These are phyloP conservation scores for Heliconius erato DNA, from an alignment of 2,888 invertebrate species.

Conservation along the genomic window DNA sequence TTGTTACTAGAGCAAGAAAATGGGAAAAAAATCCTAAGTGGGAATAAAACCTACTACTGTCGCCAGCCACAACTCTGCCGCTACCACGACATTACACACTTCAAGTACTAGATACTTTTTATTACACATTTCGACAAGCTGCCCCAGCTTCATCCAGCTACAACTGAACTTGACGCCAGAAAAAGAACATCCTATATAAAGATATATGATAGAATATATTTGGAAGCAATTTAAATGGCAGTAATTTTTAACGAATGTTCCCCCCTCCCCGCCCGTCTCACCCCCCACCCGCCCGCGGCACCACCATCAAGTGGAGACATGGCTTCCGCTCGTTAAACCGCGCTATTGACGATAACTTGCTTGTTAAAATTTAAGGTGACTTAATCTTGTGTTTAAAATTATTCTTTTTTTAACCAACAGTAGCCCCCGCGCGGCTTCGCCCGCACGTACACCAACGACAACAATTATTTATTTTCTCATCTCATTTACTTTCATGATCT, in stretches of 20 bases:
- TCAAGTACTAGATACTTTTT: too few relatives aligned
- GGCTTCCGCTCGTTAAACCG: slow-evolving; percentile 83
- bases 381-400: slow-evolving; percentile 3
- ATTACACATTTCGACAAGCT: too few relatives aligned
- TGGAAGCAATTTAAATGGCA: slow-evolving; percentile 38
- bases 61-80: too few relatives aligned
- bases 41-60: too few relatives aligned
- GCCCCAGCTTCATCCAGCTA: not conserved
- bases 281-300: slow-evolving; percentile 57
- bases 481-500: too few relatives aligned
- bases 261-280: slow-evolving; percentile 48
- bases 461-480: too few relatives aligned
- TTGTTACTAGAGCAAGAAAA: too few relatives aligned
- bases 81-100: too few relatives aligned
- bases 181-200: not conserved
- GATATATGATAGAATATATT: slow-evolving; percentile 23
- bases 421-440: too few relatives aligned
- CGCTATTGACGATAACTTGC: slow-evolving; percentile 79
- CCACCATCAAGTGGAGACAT: slow-evolving; percentile 81
- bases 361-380: slow-evolving; percentile 54
- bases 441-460: too few relatives aligned
- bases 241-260: slow-evolving; percentile 48
- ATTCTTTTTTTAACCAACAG: not conserved
- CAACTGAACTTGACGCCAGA: not conserved
- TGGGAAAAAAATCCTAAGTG: too few relatives aligned